Evolutionary conservation across 2,888 invertebrate species (phyloP).

Genomic region (Dione juno): DNA sequence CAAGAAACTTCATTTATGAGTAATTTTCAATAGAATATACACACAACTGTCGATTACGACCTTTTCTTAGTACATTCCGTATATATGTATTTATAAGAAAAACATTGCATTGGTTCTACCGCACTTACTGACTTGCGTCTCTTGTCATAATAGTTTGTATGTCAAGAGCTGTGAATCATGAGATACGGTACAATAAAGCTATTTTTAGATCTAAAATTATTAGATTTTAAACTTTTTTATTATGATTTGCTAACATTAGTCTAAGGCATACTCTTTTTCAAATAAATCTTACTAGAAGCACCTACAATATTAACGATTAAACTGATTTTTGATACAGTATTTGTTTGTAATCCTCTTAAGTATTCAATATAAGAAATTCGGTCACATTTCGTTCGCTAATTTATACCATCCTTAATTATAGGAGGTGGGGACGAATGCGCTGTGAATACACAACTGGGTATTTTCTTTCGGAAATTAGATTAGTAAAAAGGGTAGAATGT

Average conservation of each 20-base stretch:
- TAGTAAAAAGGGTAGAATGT: slow-evolving; percentile 22
- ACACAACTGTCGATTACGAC: slow-evolving; percentile 21
- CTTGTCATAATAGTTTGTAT: slow-evolving; percentile 66
- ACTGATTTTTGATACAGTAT: neutral
- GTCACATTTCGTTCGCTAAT: slow-evolving; percentile 17
- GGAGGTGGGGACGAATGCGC: slow-evolving; percentile 15
- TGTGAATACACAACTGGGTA: slow-evolving; percentile 14
- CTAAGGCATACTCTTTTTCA: neutral
- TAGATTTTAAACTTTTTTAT: neutral
- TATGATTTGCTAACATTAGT: neutral
- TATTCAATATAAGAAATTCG: slow-evolving; percentile 23
- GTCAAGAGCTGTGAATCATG: slow-evolving; percentile 41
- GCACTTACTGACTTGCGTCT: slow-evolving; percentile 66
- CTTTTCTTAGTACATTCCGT: slow-evolving; percentile 6
- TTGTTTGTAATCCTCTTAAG: slow-evolving; percentile 15
- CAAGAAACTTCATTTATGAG: slow-evolving; percentile 26
- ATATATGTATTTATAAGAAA: slow-evolving; percentile 60
- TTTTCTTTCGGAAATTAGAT: slow-evolving; percentile 14
- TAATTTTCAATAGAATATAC: slow-evolving; percentile 22
- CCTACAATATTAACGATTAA: neutral
- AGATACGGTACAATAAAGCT: slow-evolving; percentile 53
- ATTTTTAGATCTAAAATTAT: neutral
- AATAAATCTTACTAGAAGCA: neutral
- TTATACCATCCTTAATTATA: slow-evolving; percentile 19
- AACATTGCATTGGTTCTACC: slow-evolving; percentile 61